These are phyloP conservation scores for Thamnophis sirtalis DNA, from an alignment of 2,113 vertebrate genomes.

Conservation along the genomic window DNA sequence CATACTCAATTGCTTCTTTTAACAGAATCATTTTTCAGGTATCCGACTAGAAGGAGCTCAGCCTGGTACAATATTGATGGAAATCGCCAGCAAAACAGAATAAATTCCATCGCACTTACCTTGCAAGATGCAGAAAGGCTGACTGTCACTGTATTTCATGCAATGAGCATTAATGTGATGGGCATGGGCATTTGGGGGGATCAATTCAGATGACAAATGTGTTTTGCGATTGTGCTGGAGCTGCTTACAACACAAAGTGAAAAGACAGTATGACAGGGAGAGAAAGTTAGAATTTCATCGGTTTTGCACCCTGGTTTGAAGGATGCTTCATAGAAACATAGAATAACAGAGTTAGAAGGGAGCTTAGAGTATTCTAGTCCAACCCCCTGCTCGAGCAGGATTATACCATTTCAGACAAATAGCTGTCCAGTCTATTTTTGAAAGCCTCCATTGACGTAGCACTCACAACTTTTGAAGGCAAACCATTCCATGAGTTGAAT, in stretches of 20 bases:
- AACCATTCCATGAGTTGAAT: neutral
- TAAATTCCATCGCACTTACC: constrained; percentile 28
- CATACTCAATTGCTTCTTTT: constrained; percentile 56
- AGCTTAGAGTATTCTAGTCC: neutral
- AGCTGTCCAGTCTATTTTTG: neutral
- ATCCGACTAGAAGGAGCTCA: constrained; percentile 48
- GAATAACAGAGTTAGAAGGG: neutral
- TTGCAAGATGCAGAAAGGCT: constrained; percentile 19
- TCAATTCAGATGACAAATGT: constrained; percentile 1
- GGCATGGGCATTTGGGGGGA: constrained; percentile 8
- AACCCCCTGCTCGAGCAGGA: neutral
- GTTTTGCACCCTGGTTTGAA: neutral
- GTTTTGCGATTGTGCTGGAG: neutral
- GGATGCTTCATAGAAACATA: neutral
- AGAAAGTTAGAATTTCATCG: constrained; percentile 22
- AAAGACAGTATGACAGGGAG: neutral
- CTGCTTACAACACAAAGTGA: constrained; percentile 22
- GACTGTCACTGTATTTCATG: constrained; percentile 28
- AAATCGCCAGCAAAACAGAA: constrained; percentile 44
- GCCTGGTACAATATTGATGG: constrained; percentile 33
- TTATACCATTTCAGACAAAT: neutral
- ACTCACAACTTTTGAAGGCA: neutral
- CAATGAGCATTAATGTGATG: constrained; percentile 27
- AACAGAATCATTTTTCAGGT: constrained; percentile 58
- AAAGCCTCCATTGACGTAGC: neutral